phyloP scores from a whole-genome alignment of 2,797 vertebrate genomes.

The Epinephelus coioides region DNA sequence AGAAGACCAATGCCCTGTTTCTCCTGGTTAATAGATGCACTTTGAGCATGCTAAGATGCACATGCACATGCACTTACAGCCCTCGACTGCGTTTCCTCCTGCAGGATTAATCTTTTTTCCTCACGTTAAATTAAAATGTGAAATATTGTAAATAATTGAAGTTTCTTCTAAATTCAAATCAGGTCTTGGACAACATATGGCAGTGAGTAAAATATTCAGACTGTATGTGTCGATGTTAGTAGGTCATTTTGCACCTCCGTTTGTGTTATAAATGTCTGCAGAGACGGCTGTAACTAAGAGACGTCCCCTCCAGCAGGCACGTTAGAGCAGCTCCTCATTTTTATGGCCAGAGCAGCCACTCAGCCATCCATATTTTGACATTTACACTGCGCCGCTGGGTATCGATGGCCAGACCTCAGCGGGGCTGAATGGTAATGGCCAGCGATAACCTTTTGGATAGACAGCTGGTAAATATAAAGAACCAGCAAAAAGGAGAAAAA shows the following conservation, averaged over 20 bases:
- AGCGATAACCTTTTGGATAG: constrained; percentile 70
- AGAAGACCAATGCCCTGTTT: constrained; percentile 39
- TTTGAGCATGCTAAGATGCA: constrained; percentile 32
- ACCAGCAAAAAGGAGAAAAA: not conserved
- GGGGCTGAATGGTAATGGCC: constrained; percentile 63
- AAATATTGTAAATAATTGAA: not conserved
- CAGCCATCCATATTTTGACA: constrained; percentile 69
- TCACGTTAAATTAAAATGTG: constrained; percentile 1
- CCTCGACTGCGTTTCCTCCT: not conserved
- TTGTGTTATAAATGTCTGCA: not conserved
- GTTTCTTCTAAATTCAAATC: not conserved
- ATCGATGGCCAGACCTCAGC: constrained; percentile 44
- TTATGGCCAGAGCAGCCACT: constrained; percentile 41
- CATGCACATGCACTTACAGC: not conserved
- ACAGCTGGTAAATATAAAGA: constrained; percentile 60
- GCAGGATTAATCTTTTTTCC: not conserved
- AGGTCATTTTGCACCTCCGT: not conserved
- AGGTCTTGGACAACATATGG: not conserved
- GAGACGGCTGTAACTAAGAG: constrained; percentile 17
- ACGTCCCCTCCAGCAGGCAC: constrained; percentile 10
- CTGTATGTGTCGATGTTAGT: not conserved
- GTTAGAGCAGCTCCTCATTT: constrained; percentile 48
- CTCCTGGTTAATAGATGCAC: constrained; percentile 36
- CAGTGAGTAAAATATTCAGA: not conserved
- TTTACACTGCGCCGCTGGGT: constrained; percentile 66